Evolutionary conservation across 2,113 vertebrate species (phyloP).

Genomic region (Pelobates fuscus): DNA sequence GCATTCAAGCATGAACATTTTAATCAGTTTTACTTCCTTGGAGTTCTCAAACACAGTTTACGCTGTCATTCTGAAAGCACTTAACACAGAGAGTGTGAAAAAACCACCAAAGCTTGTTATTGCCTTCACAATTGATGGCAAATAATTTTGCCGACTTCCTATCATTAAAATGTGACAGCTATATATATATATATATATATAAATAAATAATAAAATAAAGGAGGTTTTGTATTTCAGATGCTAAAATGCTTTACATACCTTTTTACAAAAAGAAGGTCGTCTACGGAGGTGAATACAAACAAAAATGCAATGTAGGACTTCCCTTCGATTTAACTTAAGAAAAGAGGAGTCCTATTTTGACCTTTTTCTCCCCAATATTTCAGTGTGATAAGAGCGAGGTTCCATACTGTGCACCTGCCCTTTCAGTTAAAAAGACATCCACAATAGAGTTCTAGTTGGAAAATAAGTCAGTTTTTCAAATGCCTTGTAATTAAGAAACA

Average conservation of each 20-base stretch:
- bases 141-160: conserved; percentile 83
- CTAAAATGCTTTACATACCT: conserved; percentile 74
- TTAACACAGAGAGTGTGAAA: conserved; percentile 86
- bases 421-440: background rate
- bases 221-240: conserved; percentile 77
- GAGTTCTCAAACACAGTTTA: conserved; percentile 85
- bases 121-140: conserved; percentile 85
- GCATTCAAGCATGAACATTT: conserved; percentile 87
- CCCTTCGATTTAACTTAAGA: background rate
- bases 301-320: background rate
- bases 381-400: too few relatives aligned
- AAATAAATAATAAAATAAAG: conserved; percentile 63
- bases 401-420: background rate
- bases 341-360: too few relatives aligned
- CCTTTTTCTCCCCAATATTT: too few relatives aligned
- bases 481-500: background rate
- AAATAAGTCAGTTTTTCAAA: background rate
- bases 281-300: conserved; percentile 5
- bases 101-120: conserved; percentile 85
- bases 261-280: conserved; percentile 57
- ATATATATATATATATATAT: too few relatives aligned
- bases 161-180: conserved; percentile 85
- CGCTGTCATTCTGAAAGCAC: conserved; percentile 85
- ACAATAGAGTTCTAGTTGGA: background rate
- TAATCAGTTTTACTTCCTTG: conserved; percentile 88